A percentile compares a stretch with the other conserved stretches of the same genome.
Conservation (phyloP, 2,888 invertebrate genomes). For the Chironomus riparius region DNA sequence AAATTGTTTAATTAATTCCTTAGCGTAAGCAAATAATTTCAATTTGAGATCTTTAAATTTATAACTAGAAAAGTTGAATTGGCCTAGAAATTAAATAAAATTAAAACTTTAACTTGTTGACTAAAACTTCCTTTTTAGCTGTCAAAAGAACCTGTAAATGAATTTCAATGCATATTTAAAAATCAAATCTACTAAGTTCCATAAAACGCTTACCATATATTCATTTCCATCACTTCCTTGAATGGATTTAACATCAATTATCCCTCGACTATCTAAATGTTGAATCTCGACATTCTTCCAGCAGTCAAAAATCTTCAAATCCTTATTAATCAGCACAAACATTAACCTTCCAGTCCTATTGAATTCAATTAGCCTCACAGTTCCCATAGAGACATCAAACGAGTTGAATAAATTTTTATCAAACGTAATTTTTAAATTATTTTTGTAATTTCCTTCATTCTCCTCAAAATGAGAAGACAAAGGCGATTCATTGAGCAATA, state of each 20-base stretch:
- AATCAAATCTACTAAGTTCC: too few species aligned
- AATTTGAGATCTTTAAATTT: too few species aligned
- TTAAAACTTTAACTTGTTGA: slow-evolving; percentile 17
- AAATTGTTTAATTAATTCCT: too few species aligned
- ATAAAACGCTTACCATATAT: slow-evolving; percentile 11
- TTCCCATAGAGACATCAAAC: neutral
- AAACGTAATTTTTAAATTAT: neutral
- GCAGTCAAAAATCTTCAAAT: slow-evolving; percentile 11
- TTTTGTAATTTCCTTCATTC: neutral
- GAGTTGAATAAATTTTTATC: slow-evolving; percentile 13
- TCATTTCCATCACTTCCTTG: neutral
- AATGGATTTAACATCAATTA: slow-evolving; percentile 10
- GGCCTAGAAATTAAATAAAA: neutral
- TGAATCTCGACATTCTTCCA: neutral
- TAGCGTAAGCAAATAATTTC: too few species aligned
- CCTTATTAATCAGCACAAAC: slow-evolving; percentile 2
- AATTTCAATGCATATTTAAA: too few species aligned
- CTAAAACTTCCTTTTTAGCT: neutral
- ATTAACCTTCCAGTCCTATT: slow-evolving; percentile 6
- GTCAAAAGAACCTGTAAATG: slow-evolving; percentile 14
- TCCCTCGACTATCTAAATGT: neutral
- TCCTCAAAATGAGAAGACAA: neutral
- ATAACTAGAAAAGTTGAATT: neutral
- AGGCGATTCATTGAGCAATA: neutral
- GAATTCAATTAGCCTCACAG: slow-evolving; percentile 2